Evolutionary conservation across 1,140 invertebrate species (phyloP).

Genomic region (Nixonia krombeini): DNA sequence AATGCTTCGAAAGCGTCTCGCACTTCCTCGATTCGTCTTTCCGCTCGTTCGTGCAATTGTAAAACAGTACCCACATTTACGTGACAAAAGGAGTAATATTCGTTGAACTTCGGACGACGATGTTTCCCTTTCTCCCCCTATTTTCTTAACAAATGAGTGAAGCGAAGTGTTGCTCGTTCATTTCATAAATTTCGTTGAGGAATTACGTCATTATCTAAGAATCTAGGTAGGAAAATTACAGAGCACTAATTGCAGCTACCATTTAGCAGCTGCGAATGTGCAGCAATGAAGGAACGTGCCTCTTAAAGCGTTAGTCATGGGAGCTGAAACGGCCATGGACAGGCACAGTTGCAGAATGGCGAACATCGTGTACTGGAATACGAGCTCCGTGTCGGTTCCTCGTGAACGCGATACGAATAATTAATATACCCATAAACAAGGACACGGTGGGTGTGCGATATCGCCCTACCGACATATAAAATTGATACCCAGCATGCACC

Average conservation of each 20-base stretch:
- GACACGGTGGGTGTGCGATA: conserved; percentile 42
- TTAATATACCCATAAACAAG: conserved; percentile 59
- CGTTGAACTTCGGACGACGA: no score
- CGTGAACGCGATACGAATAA: conserved; percentile 57
- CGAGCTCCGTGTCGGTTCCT: conserved; percentile 34
- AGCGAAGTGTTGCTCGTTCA: no score
- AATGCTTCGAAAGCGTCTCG: no score
- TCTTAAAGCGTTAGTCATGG: conserved; percentile 23
- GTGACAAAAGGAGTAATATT: no score
- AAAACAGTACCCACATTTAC: no score
- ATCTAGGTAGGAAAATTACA: conserved; percentile 1
- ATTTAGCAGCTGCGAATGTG: conserved; percentile 32
- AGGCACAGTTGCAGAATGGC: conserved; percentile 50
- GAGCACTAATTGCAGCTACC: conserved; percentile 30
- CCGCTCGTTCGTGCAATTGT: no score
- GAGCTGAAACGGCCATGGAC: conserved; percentile 14
- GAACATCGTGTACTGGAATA: conserved; percentile 38
- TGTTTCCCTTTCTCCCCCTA: no score
- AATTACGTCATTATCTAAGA: not conserved
- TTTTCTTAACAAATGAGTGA: no score
- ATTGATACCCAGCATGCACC: conserved; percentile 50
- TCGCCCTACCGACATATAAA: conserved; percentile 52
- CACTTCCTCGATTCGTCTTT: no score
- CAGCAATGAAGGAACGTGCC: conserved; percentile 28
- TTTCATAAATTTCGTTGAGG: conserved; percentile 15